These are phyloP conservation scores for Leptodactylus fuscus DNA, from an alignment of 2,113 vertebrate species.

Conservation along the genomic window DNA sequence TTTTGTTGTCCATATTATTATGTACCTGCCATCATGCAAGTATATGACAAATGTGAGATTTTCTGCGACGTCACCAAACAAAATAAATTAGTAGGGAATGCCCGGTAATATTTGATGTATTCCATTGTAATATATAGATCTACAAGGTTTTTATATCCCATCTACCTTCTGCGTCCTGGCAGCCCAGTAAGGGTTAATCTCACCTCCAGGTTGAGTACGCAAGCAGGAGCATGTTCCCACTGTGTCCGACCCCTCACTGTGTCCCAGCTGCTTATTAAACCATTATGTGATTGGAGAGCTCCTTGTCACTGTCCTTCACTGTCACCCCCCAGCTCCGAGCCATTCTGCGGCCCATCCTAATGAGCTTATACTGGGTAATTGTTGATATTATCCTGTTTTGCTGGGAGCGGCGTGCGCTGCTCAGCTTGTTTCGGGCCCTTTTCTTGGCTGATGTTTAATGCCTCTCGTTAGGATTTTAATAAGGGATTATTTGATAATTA, in stretches of 20 bases:
- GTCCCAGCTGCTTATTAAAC: slow-evolving; percentile 58
- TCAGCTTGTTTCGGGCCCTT: background rate
- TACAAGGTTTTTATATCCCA: background rate
- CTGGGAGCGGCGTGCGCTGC: background rate
- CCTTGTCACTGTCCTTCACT: slow-evolving; percentile 53
- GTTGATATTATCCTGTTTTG: slow-evolving; percentile 56
- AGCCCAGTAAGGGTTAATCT: slow-evolving; percentile 36
- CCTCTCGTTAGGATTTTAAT: slow-evolving; percentile 71
- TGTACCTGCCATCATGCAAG: too few relatives aligned
- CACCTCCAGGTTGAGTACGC: slow-evolving; percentile 44
- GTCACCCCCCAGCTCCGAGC: slow-evolving; percentile 13
- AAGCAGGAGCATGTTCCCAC: slow-evolving; percentile 33
- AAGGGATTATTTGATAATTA: slow-evolving; percentile 74
- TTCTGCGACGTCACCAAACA: too few relatives aligned
- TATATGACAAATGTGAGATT: too few relatives aligned
- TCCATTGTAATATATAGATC: background rate
- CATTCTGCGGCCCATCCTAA: slow-evolving; percentile 43
- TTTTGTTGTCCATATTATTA: too few relatives aligned
- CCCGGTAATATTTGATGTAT: background rate
- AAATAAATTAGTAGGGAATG: background rate
- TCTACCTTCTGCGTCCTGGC: too few relatives aligned
- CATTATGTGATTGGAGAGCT: slow-evolving; percentile 59
- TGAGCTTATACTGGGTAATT: slow-evolving; percentile 12
- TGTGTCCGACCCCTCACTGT: slow-evolving; percentile 50
- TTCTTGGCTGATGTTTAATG: slow-evolving; percentile 63